These are phyloP conservation scores for Lithophane semibrunnea DNA, from an alignment of 2,888 invertebrate species.

Conservation along the genomic window DNA sequence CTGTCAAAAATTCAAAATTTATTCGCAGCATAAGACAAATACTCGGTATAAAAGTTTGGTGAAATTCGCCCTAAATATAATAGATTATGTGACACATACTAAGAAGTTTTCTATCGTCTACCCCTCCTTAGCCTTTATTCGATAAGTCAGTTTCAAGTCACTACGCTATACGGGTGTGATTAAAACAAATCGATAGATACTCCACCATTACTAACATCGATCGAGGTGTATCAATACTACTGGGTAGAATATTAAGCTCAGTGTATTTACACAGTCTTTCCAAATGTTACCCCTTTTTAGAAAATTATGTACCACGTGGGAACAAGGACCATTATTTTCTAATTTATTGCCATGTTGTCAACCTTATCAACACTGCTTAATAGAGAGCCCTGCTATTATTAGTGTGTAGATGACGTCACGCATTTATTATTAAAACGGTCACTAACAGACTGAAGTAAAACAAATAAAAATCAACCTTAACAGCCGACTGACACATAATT, in stretches of 20 bases:
- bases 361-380: conserved; percentile 9
- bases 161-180: background rate
- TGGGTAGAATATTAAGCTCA: background rate
- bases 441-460: background rate
- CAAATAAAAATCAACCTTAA: background rate
- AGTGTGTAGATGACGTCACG: conserved; percentile 2
- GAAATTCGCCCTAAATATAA: no score
- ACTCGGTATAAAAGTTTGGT: no score
- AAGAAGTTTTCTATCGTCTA: background rate
- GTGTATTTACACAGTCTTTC: background rate
- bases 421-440: background rate
- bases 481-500: background rate
- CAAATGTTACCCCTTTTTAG: conserved; percentile 23
- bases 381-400: conserved; percentile 1
- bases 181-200: conserved; percentile 10
- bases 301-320: conserved; percentile 10
- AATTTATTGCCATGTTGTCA: conserved; percentile 13
- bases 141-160: background rate
- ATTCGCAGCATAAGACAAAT: no score
- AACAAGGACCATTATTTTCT: conserved; percentile 24
- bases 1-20: no score
- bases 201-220: background rate
- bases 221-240: background rate
- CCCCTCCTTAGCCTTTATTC: no score
- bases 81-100: background rate